These are phyloP conservation scores for Amiota minor DNA, from an alignment of 2,888 invertebrate genomes.

Conservation along the genomic window DNA sequence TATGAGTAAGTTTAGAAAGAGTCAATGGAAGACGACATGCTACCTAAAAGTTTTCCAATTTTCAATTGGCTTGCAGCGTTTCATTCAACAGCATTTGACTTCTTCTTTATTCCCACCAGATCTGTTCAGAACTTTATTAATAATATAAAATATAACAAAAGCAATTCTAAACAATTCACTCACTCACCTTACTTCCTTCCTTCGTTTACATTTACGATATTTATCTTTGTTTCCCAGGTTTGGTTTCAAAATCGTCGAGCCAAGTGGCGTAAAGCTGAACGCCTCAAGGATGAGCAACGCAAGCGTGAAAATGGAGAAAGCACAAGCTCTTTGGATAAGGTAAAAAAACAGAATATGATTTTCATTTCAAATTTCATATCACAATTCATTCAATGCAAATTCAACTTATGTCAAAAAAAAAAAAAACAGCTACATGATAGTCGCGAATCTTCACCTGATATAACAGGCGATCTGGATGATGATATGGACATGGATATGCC, in stretches of 20 bases:
- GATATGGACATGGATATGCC: slow-evolving; percentile 64
- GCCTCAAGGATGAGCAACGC: slow-evolving; percentile 91
- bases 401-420: too few relatives aligned
- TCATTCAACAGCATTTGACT: not conserved
- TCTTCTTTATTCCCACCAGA: not conserved
- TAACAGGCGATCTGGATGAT: slow-evolving; percentile 74
- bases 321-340: slow-evolving; percentile 77
- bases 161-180: slow-evolving; percentile 44
- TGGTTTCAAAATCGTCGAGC: slow-evolving; percentile 95
- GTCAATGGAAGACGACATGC: slow-evolving; percentile 15
- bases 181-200: not conserved
- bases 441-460: slow-evolving; percentile 74
- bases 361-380: not conserved
- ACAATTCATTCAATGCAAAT: not conserved
- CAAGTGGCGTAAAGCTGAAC: slow-evolving; percentile 93
- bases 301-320: slow-evolving; percentile 85
- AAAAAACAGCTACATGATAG: slow-evolving; percentile 70
- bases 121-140: slow-evolving; percentile 37
- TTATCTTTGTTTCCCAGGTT: slow-evolving; percentile 77
- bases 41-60: slow-evolving; percentile 64
- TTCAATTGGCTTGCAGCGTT: slow-evolving; percentile 58
- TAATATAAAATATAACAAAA: slow-evolving; percentile 57
- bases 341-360: slow-evolving; percentile 45
- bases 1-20: slow-evolving; percentile 41
- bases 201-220: not conserved